These are phyloP conservation scores for Cacoxenus indagator DNA, from an alignment of 2,888 invertebrate species.

Conservation along the genomic window DNA sequence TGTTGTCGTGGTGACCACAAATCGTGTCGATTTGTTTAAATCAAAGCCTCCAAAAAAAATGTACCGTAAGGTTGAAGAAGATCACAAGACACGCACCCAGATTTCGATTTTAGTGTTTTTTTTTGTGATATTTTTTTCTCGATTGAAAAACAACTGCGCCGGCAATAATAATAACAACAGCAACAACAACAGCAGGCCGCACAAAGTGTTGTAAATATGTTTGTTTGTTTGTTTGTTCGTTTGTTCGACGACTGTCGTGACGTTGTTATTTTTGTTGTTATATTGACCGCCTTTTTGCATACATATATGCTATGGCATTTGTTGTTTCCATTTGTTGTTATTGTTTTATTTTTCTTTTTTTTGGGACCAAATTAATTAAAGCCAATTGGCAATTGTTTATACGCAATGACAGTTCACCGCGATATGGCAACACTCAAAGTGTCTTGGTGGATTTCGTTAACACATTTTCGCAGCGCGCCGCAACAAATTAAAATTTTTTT, in stretches of 20 bases:
- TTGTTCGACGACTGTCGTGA: slow-evolving; percentile 15
- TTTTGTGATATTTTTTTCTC: slow-evolving; percentile 1
- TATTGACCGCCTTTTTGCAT: slow-evolving; percentile 19
- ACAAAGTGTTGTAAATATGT: slow-evolving; percentile 16
- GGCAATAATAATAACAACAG: too few relatives aligned
- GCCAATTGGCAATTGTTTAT: slow-evolving; percentile 41
- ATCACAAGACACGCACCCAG: slow-evolving; percentile 45
- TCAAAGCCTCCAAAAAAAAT: slow-evolving; percentile 35
- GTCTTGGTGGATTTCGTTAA: background rate
- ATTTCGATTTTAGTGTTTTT: background rate
- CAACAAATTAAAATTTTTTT: background rate
- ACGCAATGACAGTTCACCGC: slow-evolving; percentile 21
- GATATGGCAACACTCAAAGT: slow-evolving; percentile 3
- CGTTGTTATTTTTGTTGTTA: slow-evolving; percentile 15
- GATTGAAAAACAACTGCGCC: background rate
- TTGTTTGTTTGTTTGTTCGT: too few relatives aligned
- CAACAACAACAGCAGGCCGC: background rate
- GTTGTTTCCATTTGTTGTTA: background rate
- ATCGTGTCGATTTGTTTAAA: slow-evolving; percentile 53
- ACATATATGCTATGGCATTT: background rate
- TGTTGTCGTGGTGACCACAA: slow-evolving; percentile 29
- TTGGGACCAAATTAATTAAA: slow-evolving; percentile 48
- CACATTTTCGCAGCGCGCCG: background rate
- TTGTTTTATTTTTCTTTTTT: slow-evolving; percentile 1
- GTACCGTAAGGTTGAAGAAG: slow-evolving; percentile 28